Evolutionary conservation across 2,113 vertebrate genomes (phyloP).

Genomic region (Myxocyprinus asiaticus): DNA sequence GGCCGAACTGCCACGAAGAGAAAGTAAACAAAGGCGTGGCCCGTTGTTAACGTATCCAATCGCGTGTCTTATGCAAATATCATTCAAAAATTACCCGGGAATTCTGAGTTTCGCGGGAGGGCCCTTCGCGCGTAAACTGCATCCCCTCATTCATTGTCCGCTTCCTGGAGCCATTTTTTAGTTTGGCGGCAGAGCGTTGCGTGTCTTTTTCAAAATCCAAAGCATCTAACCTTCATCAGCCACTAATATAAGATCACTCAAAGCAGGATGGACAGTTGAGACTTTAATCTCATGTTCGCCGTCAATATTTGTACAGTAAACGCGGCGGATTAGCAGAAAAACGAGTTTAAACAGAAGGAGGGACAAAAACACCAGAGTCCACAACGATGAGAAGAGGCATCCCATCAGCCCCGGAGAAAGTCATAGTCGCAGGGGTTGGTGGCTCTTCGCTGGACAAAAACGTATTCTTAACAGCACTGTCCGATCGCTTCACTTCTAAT

Average conservation of each 20-base stretch:
- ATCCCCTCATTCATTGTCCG: conserved; percentile 66
- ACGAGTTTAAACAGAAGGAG: conserved; percentile 47
- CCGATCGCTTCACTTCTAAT: background rate
- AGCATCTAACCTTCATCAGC: background rate
- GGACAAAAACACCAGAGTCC: conserved; percentile 51
- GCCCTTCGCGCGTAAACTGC: conserved; percentile 64
- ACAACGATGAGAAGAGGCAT: conserved; percentile 64
- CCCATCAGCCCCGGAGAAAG: conserved; percentile 54
- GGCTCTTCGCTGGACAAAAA: conserved; percentile 49
- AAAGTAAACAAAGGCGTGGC: background rate
- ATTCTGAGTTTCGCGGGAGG: conserved; percentile 70
- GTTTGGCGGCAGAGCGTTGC: conserved; percentile 47
- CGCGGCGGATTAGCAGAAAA: conserved; percentile 30
- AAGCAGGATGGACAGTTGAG: background rate
- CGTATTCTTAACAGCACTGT: conserved; percentile 33
- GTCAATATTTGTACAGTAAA: background rate
- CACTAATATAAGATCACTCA: background rate
- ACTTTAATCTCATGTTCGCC: background rate
- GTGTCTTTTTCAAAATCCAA: conserved; percentile 5
- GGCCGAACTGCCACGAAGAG: background rate
- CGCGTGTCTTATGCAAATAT: conserved; percentile 75
- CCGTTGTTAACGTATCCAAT: conserved; percentile 65
- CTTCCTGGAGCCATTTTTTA: conserved; percentile 72
- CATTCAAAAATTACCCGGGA: conserved; percentile 85
- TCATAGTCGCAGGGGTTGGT: conserved; percentile 51